Conservation (phyloP, 2,888 invertebrate species). For the Matsumyia berberina region DNA sequence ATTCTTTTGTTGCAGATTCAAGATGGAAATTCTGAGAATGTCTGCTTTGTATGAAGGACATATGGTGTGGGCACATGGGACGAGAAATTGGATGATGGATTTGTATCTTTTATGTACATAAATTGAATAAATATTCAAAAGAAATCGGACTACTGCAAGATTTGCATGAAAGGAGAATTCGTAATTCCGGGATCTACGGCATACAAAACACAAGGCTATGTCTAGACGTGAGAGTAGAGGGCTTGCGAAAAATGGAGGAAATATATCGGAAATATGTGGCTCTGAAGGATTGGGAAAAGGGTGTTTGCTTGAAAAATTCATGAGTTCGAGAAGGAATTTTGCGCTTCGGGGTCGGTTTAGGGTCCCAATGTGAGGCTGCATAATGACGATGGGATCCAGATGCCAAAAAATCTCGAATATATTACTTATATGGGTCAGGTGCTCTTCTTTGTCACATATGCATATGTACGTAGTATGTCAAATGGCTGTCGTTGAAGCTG, state of each 20-base stretch:
- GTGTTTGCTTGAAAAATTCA: too few relatives aligned
- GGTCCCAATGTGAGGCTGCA: too few relatives aligned
- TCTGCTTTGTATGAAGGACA: conserved; percentile 1
- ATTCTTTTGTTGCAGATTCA: background rate
- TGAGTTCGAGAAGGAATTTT: too few relatives aligned
- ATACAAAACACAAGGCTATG: background rate
- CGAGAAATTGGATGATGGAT: background rate
- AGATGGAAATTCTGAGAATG: background rate
- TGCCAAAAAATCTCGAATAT: too few relatives aligned
- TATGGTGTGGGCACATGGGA: background rate
- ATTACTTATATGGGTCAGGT: too few relatives aligned
- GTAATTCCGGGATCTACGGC: background rate
- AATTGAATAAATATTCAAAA: conserved; percentile 3
- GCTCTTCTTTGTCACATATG: too few relatives aligned
- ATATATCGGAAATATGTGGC: too few relatives aligned
- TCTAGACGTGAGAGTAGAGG: background rate
- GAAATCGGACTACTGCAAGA: background rate
- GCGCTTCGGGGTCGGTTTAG: too few relatives aligned
- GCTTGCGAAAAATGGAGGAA: background rate
- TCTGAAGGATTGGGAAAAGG: too few relatives aligned
- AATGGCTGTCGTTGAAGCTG: too few relatives aligned
- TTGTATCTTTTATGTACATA: background rate
- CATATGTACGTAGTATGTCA: too few relatives aligned
- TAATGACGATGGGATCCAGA: too few relatives aligned
- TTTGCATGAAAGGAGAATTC: background rate